Evolutionary conservation across 1,140 invertebrate genomes (phyloP), one percentile per base, ranked within the genome.

Genomic region (Eupeodes corollae): DNA sequence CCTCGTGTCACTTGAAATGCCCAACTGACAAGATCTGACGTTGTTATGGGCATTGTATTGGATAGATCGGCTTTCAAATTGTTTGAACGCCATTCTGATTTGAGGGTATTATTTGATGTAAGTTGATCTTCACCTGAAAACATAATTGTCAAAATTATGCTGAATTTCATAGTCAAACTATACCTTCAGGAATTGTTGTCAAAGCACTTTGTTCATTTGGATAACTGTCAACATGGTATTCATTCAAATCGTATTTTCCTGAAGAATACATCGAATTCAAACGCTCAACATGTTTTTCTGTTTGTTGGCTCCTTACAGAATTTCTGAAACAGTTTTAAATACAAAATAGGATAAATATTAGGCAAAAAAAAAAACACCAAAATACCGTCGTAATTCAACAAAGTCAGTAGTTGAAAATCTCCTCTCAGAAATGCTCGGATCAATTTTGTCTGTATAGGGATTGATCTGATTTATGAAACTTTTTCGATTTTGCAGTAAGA

Each of bases 1-100:
- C 94, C 95, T 26, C 88, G 73, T 0, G 93, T 88, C 3, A 97
- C 84, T 74, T 98, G 93, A 58, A 89, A 95, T 0, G 89, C 82
- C 82, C 89, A 98, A 21, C 84, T 85, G 13, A 97, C 72, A 1
- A 98, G 70, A 71, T 97, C 89, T 14, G 79, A 75, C 0, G 86
- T 88, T 6, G 75, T 82, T 9, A 89, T 78, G 0, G 81, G 78
- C 50, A 79, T 74, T 0, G 80, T 72, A 9, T 75, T 73, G 10
- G 76, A 78, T 50, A 78, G 79, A 67, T 88, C 83, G 6, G 80
- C 80, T 48, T 73, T 75, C 50, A 86, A 86, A 58, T 86, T n/a
- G n/a, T n/a, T 85, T 0, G 79, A 79, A 40, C 82, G 68, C 84
- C 83, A 87, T 42, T 76, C 79, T 0, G 83, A 80, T 57, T 86